These are phyloP conservation scores for Hydrophis major DNA, from an alignment of 2,797 vertebrate species.

Conservation along the genomic window DNA sequence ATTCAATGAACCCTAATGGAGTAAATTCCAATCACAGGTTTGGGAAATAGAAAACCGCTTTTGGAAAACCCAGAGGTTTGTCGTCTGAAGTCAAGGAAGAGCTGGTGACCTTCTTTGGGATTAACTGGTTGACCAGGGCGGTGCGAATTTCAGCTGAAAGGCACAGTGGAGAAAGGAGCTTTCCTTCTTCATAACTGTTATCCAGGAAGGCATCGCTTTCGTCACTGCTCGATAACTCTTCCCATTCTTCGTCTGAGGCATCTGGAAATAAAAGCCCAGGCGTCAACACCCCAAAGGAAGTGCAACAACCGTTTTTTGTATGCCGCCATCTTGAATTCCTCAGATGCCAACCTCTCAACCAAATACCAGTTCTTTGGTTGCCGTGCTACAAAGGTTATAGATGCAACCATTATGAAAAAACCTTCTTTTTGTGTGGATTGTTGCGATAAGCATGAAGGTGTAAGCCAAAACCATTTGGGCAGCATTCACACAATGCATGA, in stretches of 20 bases:
- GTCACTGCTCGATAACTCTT: conserved; percentile 92
- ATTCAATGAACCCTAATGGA: neutral
- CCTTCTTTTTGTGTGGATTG: neutral
- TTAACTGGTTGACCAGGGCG: conserved; percentile 81
- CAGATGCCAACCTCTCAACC: no score
- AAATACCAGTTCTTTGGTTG: neutral
- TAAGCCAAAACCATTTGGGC: neutral
- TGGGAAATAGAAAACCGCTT: neutral
- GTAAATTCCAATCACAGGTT: neutral
- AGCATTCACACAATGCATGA: neutral
- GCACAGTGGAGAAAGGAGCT: conserved; percentile 87
- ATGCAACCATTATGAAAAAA: neutral
- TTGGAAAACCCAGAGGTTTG: neutral
- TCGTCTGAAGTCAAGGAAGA: neutral
- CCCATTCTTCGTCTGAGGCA: conserved; percentile 93
- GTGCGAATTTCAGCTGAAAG: conserved; percentile 89
- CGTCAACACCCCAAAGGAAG: neutral
- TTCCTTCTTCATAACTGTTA: conserved; percentile 68
- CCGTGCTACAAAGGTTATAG: neutral
- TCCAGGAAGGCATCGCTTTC: conserved; percentile 88
- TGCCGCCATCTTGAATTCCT: neutral
- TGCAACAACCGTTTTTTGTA: neutral
- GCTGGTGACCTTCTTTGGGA: conserved; percentile 86
- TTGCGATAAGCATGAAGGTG: neutral
- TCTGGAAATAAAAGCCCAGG: conserved; percentile 69